Evolutionary conservation across 2,113 vertebrate genomes (phyloP).

Genomic region (Dendropsophus ebraccatus): DNA sequence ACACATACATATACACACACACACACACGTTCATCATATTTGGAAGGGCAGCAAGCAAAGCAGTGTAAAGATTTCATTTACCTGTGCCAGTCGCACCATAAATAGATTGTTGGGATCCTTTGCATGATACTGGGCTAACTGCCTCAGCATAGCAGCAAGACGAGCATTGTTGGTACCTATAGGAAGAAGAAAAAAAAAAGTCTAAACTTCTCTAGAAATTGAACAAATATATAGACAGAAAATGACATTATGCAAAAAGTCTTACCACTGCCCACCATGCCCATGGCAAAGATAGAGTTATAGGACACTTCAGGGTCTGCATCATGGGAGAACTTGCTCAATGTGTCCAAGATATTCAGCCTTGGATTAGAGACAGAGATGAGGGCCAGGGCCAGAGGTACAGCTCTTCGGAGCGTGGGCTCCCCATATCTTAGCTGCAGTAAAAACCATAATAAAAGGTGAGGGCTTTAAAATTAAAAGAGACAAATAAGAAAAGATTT

Average conservation of each 20-base stretch:
- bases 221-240: neutral
- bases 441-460: neutral
- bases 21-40: neutral
- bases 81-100: conserved; percentile 98
- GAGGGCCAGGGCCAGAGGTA: conserved; percentile 91
- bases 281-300: conserved; percentile 99
- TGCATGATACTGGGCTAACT: conserved; percentile 96
- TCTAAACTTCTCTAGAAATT: neutral
- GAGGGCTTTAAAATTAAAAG: neutral
- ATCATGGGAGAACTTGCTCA: conserved; percentile 98
- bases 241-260: neutral
- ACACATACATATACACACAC: too few relatives aligned
- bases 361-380: conserved; percentile 98
- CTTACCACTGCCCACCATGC: conserved; percentile 98
- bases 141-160: conserved; percentile 94
- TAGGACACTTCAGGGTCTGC: conserved; percentile 97
- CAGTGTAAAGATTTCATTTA: conserved; percentile 61
- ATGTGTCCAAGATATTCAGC: conserved; percentile 95
- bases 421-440: conserved; percentile 93
- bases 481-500: too few relatives aligned
- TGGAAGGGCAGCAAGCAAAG: neutral
- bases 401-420: conserved; percentile 93
- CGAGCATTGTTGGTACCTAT: conserved; percentile 96
- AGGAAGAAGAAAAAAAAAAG: neutral
- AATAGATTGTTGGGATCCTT: conserved; percentile 99